Evolutionary conservation across 2,113 vertebrate species (phyloP).

Genomic region (Chloropsis hardwickii): DNA sequence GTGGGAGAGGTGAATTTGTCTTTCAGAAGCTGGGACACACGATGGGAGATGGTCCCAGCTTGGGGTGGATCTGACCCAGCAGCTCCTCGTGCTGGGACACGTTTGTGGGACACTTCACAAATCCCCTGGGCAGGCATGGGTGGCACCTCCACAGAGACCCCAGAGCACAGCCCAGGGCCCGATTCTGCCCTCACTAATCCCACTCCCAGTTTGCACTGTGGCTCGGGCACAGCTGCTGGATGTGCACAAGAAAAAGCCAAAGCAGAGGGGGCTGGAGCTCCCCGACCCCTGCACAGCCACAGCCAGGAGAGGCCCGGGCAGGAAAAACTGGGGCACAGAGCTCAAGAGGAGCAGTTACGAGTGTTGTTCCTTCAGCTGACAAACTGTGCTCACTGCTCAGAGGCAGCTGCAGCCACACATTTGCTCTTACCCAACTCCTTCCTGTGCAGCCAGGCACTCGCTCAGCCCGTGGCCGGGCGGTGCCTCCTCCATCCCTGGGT

Average conservation of each 20-base stretch:
- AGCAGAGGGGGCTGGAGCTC: background rate
- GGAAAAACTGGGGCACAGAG: background rate
- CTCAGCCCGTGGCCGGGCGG: background rate
- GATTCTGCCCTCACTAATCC: background rate
- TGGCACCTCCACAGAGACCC: background rate
- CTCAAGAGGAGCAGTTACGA: background rate
- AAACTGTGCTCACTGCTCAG: background rate
- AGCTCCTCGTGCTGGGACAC: rapidly evolving
- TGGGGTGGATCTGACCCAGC: background rate
- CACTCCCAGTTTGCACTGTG: background rate
- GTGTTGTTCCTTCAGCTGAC: background rate
- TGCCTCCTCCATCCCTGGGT: background rate
- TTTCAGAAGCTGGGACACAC: background rate
- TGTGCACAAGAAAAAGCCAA: background rate
- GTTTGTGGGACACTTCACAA: background rate
- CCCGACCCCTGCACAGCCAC: rapidly evolving
- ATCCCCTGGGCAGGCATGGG: background rate
- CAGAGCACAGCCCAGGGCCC: background rate
- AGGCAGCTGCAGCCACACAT: background rate
- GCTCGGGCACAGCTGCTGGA: background rate
- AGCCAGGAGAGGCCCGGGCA: background rate
- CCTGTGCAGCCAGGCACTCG: background rate
- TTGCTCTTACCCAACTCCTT: background rate
- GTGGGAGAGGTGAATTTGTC: background rate
- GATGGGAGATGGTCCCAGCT: background rate